Conservation (phyloP, 1,140 invertebrate genomes). For the Oryctes rhinoceros region DNA sequence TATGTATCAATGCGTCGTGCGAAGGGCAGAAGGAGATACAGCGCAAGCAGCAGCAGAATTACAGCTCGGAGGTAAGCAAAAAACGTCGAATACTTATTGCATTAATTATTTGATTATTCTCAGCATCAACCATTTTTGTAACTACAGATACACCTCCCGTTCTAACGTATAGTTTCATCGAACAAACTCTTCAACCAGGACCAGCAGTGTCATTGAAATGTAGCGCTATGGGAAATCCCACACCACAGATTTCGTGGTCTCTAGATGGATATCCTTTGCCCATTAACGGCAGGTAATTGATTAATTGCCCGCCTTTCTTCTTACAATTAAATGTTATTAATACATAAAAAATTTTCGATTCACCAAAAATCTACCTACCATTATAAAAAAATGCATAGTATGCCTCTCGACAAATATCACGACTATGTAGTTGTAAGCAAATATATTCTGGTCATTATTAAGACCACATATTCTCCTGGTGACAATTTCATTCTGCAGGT, state of each 20-base stretch:
- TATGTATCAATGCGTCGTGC: conserved; percentile 87
- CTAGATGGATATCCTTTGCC: conserved; percentile 81
- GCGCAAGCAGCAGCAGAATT: conserved; percentile 83
- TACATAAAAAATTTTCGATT: too few species aligned
- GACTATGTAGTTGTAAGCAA: too few species aligned
- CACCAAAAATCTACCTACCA: too few species aligned
- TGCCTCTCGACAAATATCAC: too few species aligned
- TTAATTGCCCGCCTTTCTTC: too few species aligned
- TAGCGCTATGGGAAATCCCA: conserved; percentile 85
- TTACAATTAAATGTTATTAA: too few species aligned
- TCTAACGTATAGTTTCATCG: conserved; percentile 82
- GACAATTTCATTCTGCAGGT: too few species aligned
- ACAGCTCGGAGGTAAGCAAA: conserved; percentile 76
- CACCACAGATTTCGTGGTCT: conserved; percentile 82
- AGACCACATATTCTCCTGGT: too few species aligned
- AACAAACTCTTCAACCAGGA: conserved; percentile 84
- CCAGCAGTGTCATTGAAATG: conserved; percentile 87
- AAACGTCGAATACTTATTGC: too few species aligned
- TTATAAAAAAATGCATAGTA: too few species aligned
- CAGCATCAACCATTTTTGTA: background rate
- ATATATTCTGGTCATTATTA: too few species aligned
- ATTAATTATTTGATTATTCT: too few species aligned
- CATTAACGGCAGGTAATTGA: conserved; percentile 76
- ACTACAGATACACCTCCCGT: conserved; percentile 82
- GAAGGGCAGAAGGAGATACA: conserved; percentile 76